These are phyloP conservation scores for Arrhopalites spinosus DNA, from an alignment of 2,888 invertebrate species.

Conservation along the genomic window DNA sequence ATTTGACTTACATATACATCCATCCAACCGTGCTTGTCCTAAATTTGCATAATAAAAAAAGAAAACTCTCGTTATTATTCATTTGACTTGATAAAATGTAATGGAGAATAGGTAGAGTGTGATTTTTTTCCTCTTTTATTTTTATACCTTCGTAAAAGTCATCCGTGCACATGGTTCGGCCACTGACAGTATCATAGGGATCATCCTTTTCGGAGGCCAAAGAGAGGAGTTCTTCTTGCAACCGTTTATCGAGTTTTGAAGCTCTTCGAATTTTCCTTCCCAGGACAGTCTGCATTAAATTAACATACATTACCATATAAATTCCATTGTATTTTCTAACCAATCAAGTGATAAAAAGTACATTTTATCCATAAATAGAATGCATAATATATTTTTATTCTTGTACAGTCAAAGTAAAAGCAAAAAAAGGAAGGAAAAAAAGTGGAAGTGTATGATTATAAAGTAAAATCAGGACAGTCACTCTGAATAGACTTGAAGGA, in stretches of 20 bases:
- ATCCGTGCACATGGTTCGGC: constrained; percentile 94
- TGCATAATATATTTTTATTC: no score
- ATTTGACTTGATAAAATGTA: no score
- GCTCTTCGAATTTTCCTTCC: constrained; percentile 82
- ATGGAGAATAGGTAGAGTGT: no score
- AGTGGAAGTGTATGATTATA: no score
- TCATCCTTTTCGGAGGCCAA: constrained; percentile 73
- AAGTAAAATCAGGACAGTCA: neutral
- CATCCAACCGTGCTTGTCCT: constrained; percentile 94
- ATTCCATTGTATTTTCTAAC: no score
- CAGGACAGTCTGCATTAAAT: constrained; percentile 77
- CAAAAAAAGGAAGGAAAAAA: neutral
- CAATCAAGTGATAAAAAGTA: no score
- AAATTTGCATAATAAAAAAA: constrained; percentile 34
- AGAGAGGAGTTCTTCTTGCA: constrained; percentile 78
- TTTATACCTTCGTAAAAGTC: constrained; percentile 98
- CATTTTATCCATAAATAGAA: no score
- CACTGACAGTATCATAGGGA: constrained; percentile 83
- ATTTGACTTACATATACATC: constrained; percentile 67
- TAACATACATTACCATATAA: no score
- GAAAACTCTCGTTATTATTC: neutral
- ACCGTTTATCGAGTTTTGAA: constrained; percentile 78
- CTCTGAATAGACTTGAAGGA: neutral
- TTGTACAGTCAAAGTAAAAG: neutral
- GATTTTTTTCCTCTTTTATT: no score